Percentiles rank a stretch among this genome's conserved stretches.
These are phyloP conservation scores for Nesoenas mayeri DNA, from an alignment of 2,113 vertebrate species.

Conservation along the genomic window DNA sequence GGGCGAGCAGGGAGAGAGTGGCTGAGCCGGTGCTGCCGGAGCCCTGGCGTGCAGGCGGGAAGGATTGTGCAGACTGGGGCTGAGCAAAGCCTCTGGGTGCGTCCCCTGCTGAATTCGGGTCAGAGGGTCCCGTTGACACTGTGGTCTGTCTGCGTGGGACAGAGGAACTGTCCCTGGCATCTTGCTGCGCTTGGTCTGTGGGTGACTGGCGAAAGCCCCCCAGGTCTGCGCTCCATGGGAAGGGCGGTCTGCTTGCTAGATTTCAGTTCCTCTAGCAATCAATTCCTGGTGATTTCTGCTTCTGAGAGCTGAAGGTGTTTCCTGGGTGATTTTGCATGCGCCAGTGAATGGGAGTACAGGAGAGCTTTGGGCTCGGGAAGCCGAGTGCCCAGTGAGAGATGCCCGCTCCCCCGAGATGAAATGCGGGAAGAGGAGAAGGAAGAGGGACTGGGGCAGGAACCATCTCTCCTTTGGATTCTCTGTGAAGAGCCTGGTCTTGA, in stretches of 20 bases:
- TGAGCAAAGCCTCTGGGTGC: neutral
- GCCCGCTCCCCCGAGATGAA: neutral
- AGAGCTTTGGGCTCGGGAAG: neutral
- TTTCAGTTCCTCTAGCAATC: neutral
- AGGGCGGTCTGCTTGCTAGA: neutral
- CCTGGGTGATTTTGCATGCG: neutral
- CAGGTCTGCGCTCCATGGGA: rapidly evolving
- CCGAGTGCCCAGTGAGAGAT: neutral
- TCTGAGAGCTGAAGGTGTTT: neutral
- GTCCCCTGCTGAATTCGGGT: neutral
- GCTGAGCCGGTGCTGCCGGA: neutral
- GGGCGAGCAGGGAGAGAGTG: rapidly evolving
- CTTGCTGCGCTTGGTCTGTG: rapidly evolving
- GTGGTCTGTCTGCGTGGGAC: neutral
- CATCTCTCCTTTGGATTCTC: neutral
- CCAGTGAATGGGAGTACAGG: neutral
- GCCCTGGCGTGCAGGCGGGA: rapidly evolving
- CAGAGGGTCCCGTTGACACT: neutral
- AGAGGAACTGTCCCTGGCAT: neutral
- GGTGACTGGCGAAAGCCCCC: neutral
- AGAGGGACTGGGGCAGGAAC: neutral
- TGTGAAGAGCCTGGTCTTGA: neutral
- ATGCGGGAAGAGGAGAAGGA: neutral
- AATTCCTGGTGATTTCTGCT: neutral
- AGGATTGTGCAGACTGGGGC: neutral